Conservation (phyloP, 1,140 invertebrate species). For the Schlechtendalia chinensis region DNA sequence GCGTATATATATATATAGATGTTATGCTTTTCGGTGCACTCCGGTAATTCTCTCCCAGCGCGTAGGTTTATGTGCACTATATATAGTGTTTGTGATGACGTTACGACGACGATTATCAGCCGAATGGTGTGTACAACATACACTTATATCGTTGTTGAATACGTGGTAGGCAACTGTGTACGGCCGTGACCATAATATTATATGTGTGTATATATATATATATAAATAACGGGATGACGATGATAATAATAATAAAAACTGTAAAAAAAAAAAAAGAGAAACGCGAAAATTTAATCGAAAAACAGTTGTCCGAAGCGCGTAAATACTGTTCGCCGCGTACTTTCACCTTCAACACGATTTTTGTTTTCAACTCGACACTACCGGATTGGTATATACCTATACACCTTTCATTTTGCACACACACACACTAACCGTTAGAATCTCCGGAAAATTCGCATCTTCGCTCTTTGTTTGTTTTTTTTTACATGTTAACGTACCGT, state of each 20-base stretch:
- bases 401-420: constrained; percentile 16
- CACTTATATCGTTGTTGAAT: too few species aligned
- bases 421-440: neutral
- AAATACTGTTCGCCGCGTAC: neutral
- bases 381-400: neutral
- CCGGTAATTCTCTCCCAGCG: too few species aligned
- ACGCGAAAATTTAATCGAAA: constrained; percentile 44
- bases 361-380: constrained; percentile 20
- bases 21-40: too few species aligned
- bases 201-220: too few species aligned
- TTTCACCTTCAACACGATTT: constrained; percentile 48
- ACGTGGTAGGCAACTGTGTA: too few species aligned
- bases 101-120: too few species aligned
- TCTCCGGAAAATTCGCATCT: constrained; percentile 30
- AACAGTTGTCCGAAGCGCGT: constrained; percentile 25
- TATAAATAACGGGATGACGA: neutral
- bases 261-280: constrained; percentile 44
- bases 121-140: too few species aligned
- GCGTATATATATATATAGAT: too few species aligned
- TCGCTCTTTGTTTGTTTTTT: neutral
- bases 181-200: neutral
- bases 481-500: neutral
- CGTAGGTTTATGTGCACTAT: too few species aligned
- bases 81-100: too few species aligned
- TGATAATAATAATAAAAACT: constrained; percentile 12